Percentiles rank a stretch among this genome's conserved stretches.
Conservation (phyloP, 2,888 invertebrate species). For the Atherix ibis region DNA sequence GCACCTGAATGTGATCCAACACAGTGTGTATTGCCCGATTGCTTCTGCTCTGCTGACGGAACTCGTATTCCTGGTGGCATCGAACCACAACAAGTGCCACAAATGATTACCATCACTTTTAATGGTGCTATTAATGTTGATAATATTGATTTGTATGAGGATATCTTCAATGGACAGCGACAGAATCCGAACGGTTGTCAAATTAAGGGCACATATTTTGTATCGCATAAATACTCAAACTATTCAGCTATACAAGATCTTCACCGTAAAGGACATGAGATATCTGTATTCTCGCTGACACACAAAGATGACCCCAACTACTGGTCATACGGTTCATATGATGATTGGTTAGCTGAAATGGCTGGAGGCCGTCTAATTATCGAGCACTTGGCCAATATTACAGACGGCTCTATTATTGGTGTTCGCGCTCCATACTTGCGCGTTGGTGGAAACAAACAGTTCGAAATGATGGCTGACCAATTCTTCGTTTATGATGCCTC, state of each 20-base stretch:
- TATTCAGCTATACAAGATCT: conserved; percentile 81
- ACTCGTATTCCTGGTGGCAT: conserved; percentile 74
- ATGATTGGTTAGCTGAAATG: conserved; percentile 90
- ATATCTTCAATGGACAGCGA: conserved; percentile 70
- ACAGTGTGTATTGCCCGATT: conserved; percentile 77
- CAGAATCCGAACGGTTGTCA: conserved; percentile 81
- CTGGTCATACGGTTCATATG: conserved; percentile 75
- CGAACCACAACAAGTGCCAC: conserved; percentile 72
- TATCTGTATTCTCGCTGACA: conserved; percentile 79
- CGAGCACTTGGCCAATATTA: conserved; percentile 81
- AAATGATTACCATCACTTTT: conserved; percentile 86
- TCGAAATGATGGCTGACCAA: conserved; percentile 93
- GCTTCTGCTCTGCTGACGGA: conserved; percentile 86
- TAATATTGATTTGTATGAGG: conserved; percentile 83
- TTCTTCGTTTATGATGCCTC: conserved; percentile 91
- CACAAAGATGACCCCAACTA: conserved; percentile 86
- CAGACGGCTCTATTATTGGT: conserved; percentile 80
- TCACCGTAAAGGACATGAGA: conserved; percentile 80
- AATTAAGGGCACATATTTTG: conserved; percentile 80
- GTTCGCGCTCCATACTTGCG: conserved; percentile 76
- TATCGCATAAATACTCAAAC: conserved; percentile 83
- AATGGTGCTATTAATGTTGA: conserved; percentile 86
- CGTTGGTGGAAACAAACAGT: conserved; percentile 87
- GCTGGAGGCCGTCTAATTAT: conserved; percentile 75
- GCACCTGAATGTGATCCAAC: conserved; percentile 83